Conservation (phyloP, 64 coral and sea anemone species). For the Montipora foliosa region DNA sequence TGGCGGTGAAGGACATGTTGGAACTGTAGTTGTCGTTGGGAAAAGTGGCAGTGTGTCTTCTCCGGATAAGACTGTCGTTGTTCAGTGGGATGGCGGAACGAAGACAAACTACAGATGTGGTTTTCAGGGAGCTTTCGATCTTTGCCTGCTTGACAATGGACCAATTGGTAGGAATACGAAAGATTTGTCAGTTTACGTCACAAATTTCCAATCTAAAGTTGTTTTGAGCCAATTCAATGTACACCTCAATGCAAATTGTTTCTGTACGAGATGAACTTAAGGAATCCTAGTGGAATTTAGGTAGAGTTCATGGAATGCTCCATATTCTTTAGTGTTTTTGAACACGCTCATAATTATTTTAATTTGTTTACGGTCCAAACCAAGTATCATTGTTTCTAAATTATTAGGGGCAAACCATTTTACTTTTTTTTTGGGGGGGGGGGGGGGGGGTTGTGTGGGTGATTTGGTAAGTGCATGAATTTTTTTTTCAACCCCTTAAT, state of each 20-base stretch:
- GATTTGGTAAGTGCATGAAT: no score
- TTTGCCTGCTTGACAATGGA: constrained; percentile 83
- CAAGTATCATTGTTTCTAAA: no score
- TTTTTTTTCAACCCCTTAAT: no score
- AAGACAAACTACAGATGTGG: constrained; percentile 98
- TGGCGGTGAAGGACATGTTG: constrained; percentile 93
- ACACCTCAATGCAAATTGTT: background rate
- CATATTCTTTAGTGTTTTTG: background rate
- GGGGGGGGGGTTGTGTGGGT: no score
- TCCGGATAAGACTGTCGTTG: constrained; percentile 96
- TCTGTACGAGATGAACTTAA: background rate
- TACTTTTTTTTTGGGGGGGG: no score
- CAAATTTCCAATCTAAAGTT: background rate
- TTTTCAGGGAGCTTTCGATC: constrained; percentile 83
- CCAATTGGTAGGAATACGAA: constrained; percentile 55
- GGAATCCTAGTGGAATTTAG: background rate
- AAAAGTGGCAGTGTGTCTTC: constrained; percentile 78
- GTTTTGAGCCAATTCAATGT: background rate
- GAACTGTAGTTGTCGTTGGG: constrained; percentile 92
- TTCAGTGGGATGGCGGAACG: constrained; percentile 94
- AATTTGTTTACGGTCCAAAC: no score
- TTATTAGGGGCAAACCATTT: no score
- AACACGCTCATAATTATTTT: background rate
- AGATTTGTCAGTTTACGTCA: background rate
- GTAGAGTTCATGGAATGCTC: background rate